Base-by-base conservation (phyloP, 35 echinoderm and acorn worm genomes). In the Acanthaster planci region DNA sequence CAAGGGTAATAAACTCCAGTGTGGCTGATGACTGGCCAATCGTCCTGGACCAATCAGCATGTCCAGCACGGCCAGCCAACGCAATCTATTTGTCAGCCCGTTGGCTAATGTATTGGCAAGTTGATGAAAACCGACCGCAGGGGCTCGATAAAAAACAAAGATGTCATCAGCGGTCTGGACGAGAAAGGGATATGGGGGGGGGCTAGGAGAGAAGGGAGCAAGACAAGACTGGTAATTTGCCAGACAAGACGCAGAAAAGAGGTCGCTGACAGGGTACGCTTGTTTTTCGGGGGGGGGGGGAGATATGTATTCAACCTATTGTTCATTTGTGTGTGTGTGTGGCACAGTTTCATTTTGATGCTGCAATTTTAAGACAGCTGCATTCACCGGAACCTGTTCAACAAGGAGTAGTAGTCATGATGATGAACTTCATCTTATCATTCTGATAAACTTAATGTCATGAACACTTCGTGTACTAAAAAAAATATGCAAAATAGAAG, bases 51-150 rank as follows among this genome's bases (percentile, higher is more conserved):
- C 29, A 7, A 72, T 72, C 64, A 72, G 64, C 23, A 72, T 72
- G 64, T 1, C 64, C 64, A 29, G 64, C 26, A 26, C 64, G 34
- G 64, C 22, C 64, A 7, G 64, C 23, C 14, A 47, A 47, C n/a
- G n/a, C 64, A 72, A 72, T 72, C 23, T 72, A 23, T 72, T 72
- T 72, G 23, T 72, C 23, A 72, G 29, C 64, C 34, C 26, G 34
- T 60, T 29, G 64, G 64, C 64, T 72, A 72, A 72, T 72, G 64
- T 67, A 67, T 10, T 67, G 59, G 59, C 64, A 36, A 31, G 26
- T 72, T 34, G 64, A 72, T 72, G 64, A 72, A 72, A 72, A 72
- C 64, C 64, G 64, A 72, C 64, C 23, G 64, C 22, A 72, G 64
- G 29, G 64, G 64, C 34, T 47, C 34, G 64, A 72, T 72, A 26